Evolutionary conservation across 2,113 vertebrate species (phyloP), one percentile per base, ranked within the genome.

Genomic region (Oncorhynchus keta): DNA sequence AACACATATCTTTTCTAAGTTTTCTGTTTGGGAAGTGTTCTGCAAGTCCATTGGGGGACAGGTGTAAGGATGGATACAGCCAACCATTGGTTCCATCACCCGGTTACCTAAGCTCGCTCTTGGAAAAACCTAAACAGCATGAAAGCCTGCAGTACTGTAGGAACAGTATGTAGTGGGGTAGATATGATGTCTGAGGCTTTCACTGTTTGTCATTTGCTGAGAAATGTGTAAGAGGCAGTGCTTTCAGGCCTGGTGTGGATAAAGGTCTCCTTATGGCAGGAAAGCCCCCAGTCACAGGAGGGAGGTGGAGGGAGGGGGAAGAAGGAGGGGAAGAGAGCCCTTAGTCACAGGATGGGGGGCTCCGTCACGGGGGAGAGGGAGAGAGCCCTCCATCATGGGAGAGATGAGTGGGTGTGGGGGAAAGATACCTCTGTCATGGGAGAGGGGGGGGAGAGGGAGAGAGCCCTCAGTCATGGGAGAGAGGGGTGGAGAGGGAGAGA

Each of bases 321-420:
- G 35, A 35, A 9, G 39, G 39, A 39, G 39, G 39, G 39, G 39
- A 9, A 39, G 39, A 39, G 8, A 39, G 8, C 39, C 7, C 39
- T 39, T 0, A 0, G 39, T 83, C 86, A 87, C 83, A 80, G 80
- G 70, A 89, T 89, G 87, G 89, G 90, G 35, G 26, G 89, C 26
- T 32, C 30, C 4, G 4, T 32, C 30, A 5, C 61, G 74, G 83
- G 76, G 79, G 6, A 7, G 35, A 4, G 35, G 35, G 6, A 35
- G 6, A 35, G 35, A 35, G 35, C 35, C 35, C 35, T 7, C 35
- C 1, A 1, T 35, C 35, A 35, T 1, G 1, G 35, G 35, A 7
- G 35, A 1, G 35, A 35, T 5, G 1, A 6, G 35, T 3, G 30
- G 26, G 26, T 26, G 32, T 5, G 35, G 6, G 35, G 6, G 7